phyloP scores from a whole-genome alignment of 2,888 invertebrate species.

The Lepidochitona cinerea region DNA sequence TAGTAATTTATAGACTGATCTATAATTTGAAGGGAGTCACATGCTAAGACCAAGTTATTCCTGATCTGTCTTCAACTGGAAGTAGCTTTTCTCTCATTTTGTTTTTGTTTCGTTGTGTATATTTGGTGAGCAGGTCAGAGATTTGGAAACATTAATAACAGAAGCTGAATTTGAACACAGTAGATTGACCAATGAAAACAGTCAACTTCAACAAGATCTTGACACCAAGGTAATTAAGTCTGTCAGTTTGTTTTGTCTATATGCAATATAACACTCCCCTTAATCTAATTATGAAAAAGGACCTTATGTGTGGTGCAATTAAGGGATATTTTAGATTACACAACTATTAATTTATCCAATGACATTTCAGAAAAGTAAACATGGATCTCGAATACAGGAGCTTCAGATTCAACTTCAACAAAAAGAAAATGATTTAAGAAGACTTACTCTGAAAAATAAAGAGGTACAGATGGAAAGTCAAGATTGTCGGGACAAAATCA shows the following conservation, averaged over 20 bases:
- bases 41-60: no score
- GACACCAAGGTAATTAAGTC: slow-evolving; percentile 47
- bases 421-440: slow-evolving; percentile 46
- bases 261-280: no score
- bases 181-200: slow-evolving; percentile 50
- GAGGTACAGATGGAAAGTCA: slow-evolving; percentile 64
- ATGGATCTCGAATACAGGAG: slow-evolving; percentile 32
- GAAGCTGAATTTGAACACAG: slow-evolving; percentile 57
- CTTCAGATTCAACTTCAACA: slow-evolving; percentile 39
- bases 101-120: neutral
- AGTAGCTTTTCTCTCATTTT: no score
- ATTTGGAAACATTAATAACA: slow-evolving; percentile 51
- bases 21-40: no score
- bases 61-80: no score
- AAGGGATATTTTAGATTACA: no score
- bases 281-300: no score
- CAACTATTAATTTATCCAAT: no score
- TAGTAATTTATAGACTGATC: no score
- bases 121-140: slow-evolving; percentile 42
- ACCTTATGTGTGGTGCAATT: no score
- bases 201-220: slow-evolving; percentile 43
- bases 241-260: no score
- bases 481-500: slow-evolving; percentile 57
- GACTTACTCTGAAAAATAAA: slow-evolving; percentile 47
- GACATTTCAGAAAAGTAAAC: no score